These are phyloP conservation scores for Trinorchestia longiramus DNA, from an alignment of 1,140 invertebrate species.

Conservation along the genomic window DNA sequence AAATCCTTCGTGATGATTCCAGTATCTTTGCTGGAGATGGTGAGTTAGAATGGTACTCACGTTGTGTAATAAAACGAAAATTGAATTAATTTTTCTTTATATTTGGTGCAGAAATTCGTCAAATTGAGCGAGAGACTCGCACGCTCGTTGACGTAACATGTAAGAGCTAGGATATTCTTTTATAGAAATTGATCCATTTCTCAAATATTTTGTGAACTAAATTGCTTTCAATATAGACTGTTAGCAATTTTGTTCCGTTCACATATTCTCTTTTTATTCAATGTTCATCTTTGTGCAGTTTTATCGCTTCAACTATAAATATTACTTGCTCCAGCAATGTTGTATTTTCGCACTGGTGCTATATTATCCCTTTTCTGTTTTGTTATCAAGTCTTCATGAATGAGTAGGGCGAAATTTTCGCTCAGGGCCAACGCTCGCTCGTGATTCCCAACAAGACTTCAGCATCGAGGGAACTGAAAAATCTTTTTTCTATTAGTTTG, in stretches of 20 bases:
- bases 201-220: background rate
- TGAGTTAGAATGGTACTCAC: background rate
- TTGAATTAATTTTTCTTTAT: background rate
- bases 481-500: background rate
- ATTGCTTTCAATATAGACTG: background rate
- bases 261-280: background rate
- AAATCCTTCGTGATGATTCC: background rate
- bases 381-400: too few relatives aligned
- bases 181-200: background rate
- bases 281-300: background rate
- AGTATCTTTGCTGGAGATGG: background rate
- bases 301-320: too few relatives aligned
- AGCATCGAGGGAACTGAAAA: background rate
- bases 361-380: too few relatives aligned
- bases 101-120: background rate
- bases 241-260: background rate
- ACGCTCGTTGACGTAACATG: background rate
- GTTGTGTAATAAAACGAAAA: background rate
- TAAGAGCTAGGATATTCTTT: background rate
- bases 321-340: too few relatives aligned
- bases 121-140: background rate
- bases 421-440: background rate
- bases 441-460: background rate
- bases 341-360: too few relatives aligned
- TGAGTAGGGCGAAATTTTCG: background rate